Base-by-base conservation (phyloP, 64 coral and sea anemone genomes). In the Trachythela sp. region DNA sequence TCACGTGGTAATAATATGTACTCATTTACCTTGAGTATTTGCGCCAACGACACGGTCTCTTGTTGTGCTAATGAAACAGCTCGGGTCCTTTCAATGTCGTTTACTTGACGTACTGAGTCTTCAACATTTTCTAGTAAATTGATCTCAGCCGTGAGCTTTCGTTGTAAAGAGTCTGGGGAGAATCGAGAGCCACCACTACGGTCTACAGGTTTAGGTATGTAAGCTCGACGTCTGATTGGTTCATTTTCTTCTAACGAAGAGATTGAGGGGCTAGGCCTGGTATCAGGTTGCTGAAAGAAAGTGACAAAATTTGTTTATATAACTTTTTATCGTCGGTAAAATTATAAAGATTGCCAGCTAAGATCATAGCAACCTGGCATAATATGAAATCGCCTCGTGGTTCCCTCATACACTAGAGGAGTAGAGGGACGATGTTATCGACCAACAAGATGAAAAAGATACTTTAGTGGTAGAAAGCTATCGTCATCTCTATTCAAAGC, bases 41-140 rank as follows among this genome's bases (percentile, higher is more conserved):
- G 93, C 22, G 95, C 93, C 48, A 98, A 85, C 27, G 96, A 94
- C 0, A 99, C 96, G 13, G 96, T 99, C 48, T 99, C 93, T 67
- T 99, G 96, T 75, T 99, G 93, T 5, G 96, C 96, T 22, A 95
- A 85, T 2, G 96, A 88, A 2, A 95, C 91, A 22, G 93, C 87
- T 48, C 92, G 84, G 38, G 96, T 95, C 83, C 91, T 85, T 35
- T 95, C 96, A 20, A 99, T 92, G 45, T 95, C 96, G 24, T 86
- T 93, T 86, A 99, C 36, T 50, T 99, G 96, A 29, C 93, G 83
- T 39, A 99, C 96, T 26, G 96, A 99, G 40, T 95, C 96, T 52
- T 99, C 93, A 88, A 99, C 94, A 70, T 94, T 94, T 71, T 99
- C 96, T 9, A 99, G 72, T 88, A 89, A 77, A 42, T 95, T 94